Evolutionary conservation across 2,888 invertebrate genomes (phyloP).

Genomic region (Ashinkailepas kermadecensis): DNA sequence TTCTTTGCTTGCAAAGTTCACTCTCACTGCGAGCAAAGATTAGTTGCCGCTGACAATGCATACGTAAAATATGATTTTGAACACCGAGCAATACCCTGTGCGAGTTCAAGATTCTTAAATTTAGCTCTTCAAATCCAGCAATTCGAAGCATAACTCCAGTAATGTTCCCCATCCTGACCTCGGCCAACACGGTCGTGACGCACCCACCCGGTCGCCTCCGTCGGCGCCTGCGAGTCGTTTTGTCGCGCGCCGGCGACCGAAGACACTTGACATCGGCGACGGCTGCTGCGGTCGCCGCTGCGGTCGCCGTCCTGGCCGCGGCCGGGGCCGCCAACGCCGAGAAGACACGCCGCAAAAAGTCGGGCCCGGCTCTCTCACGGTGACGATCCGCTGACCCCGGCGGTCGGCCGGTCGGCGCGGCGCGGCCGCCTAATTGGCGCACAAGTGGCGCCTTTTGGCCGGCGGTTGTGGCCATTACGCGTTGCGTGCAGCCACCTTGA

Average conservation of each 20-base stretch:
- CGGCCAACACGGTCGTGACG: no score
- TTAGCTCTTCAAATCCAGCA: no score
- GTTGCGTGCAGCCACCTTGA: background rate
- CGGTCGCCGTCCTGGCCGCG: background rate
- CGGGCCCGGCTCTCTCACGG: background rate
- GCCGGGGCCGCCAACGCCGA: background rate
- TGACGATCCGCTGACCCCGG: background rate
- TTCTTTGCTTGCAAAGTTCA: no score
- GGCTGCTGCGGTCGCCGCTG: background rate
- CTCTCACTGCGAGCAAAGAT: no score
- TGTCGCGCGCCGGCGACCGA: background rate
- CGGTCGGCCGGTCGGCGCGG: background rate
- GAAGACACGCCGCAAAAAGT: background rate
- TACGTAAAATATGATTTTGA: no score
- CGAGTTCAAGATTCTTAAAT: no score
- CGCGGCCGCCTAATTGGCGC: background rate
- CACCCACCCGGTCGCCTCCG: no score
- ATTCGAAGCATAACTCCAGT: no score
- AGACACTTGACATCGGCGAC: background rate
- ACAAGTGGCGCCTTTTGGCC: background rate
- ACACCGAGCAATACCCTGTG: no score
- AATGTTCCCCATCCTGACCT: no score
- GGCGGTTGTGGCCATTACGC: slow-evolving; percentile 3
- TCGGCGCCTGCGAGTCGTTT: background rate
- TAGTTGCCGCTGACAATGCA: no score